Evolutionary conservation across 2,113 vertebrate species (phyloP), one percentile per base, ranked within the genome.

Genomic region (Smithornis capensis): DNA sequence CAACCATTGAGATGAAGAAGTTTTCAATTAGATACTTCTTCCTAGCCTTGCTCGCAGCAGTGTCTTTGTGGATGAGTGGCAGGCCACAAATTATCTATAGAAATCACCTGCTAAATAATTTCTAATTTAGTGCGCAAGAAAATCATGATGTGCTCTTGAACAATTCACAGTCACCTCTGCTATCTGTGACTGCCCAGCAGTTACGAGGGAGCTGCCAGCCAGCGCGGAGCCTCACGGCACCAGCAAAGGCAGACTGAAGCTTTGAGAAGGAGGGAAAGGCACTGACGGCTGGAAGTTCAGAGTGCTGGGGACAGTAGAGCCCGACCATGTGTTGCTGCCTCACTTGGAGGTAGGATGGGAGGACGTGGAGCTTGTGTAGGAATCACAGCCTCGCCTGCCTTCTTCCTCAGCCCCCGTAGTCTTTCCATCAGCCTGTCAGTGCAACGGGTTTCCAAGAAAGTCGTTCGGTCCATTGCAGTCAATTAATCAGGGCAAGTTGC

Each of bases 71-170:
- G 53, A 86, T 90, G 71, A 94, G 68, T 23, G 76, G 81, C 90
- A 83, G 87, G 68, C 74, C 87, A 67, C 55, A 2, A 87, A 95
- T 92, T 64, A 92, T 68, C 82, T 33, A 21, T 63, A 84, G 85
- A 88, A 86, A 96, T 96, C 86, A 94, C 88, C 63, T 83, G 87
- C 63, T 79, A 93, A 88, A 82, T 86, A 12, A 49, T 52, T 94
- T 93, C 65, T 47, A 74, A 80, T 83, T 67, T 78, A 83, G 49
- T 28, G 88, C 80, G 68, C 60, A 53, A 88, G 76, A 57, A 75
- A 94, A 68, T 2, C 18, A 4, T 16, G 37, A 38, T 23, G 49
- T 53, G 83, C 49, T 93, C 38, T 42, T n/a, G 88, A 77, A 94
- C 86, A 67, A 10, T 24, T 60, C 38, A 3, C 76, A 79, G 92